Evolutionary conservation across 2,888 invertebrate species (phyloP).

Genomic region (Lepidocyrtinus sp.): DNA sequence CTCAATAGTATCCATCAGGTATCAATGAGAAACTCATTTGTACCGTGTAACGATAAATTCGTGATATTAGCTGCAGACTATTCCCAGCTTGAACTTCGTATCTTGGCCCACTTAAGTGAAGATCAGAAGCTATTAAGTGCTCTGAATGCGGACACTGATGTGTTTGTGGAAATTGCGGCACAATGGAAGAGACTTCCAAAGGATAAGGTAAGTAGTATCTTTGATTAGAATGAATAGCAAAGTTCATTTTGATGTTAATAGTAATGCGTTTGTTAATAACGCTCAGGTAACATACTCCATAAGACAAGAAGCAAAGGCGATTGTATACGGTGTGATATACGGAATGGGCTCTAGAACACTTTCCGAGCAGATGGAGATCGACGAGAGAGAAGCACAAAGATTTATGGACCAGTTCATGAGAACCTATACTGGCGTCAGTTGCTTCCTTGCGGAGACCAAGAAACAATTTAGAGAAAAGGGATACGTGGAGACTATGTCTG

Average conservation of each 20-base stretch:
- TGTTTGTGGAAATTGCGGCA: constrained; percentile 89
- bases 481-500: constrained; percentile 87
- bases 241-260: neutral
- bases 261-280: constrained; percentile 3
- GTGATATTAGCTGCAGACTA: constrained; percentile 93
- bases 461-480: constrained; percentile 81
- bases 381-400: constrained; percentile 83
- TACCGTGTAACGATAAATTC: constrained; percentile 74
- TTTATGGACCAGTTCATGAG: constrained; percentile 76
- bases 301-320: constrained; percentile 90
- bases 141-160: constrained; percentile 78
- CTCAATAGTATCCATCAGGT: constrained; percentile 57
- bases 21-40: constrained; percentile 77
- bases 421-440: constrained; percentile 75
- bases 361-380: constrained; percentile 83
- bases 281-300: constrained; percentile 37
- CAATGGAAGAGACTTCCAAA: constrained; percentile 83
- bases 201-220: constrained; percentile 75
- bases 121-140: constrained; percentile 80
- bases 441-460: constrained; percentile 77
- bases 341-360: constrained; percentile 93
- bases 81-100: constrained; percentile 94
- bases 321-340: constrained; percentile 97
- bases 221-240: neutral
- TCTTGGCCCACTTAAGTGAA: constrained; percentile 90